A percentile compares a stretch with the other conserved stretches of the same genome.
Conservation (phyloP, 2,888 invertebrate genomes). For the Himalopsyche japonica region DNA sequence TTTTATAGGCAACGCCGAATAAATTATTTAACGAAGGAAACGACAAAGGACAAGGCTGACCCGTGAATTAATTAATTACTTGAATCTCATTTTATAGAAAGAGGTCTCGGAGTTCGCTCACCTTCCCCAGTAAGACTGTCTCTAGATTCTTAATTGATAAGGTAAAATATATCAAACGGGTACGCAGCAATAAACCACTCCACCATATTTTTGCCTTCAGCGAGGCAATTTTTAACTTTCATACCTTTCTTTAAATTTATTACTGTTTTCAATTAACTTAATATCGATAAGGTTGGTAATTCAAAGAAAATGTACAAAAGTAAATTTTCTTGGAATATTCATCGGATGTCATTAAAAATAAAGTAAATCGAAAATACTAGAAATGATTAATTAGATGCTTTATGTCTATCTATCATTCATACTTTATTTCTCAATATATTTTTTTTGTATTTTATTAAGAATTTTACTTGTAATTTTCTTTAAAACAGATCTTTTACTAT, state of each 20-base stretch:
- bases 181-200: background rate
- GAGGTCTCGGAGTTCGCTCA: background rate
- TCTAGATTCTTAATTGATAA: background rate
- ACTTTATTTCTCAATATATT: no score
- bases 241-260: background rate
- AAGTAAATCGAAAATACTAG: no score
- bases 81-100: background rate
- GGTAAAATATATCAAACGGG: background rate
- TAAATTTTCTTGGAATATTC: no score
- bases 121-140: background rate
- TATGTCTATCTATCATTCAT: no score
- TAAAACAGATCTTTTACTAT: no score
- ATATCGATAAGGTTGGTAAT: no score
- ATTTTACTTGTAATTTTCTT: no score
- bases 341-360: no score
- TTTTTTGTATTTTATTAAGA: no score
- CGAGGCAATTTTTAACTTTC: background rate
- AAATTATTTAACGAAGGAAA: background rate
- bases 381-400: no score
- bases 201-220: background rate
- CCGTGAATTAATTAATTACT: background rate
- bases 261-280: background rate
- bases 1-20: background rate
- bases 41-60: conserved; percentile 5
- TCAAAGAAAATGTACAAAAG: no score